Evolutionary conservation across 2,797 vertebrate species (phyloP).

Genomic region (Galago senegalensis): DNA sequence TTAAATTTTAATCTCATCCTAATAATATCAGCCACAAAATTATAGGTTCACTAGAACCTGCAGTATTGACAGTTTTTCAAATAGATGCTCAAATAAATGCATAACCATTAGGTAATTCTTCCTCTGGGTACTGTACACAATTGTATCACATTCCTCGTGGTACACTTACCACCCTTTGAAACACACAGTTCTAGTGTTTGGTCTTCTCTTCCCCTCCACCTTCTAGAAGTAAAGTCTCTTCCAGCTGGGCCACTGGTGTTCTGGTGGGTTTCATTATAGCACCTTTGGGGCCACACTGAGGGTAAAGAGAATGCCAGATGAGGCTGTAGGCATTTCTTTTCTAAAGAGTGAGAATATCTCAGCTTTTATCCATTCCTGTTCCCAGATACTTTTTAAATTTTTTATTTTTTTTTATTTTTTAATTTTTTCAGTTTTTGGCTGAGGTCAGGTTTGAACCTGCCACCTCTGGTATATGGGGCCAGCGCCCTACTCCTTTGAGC

Average conservation of each 20-base stretch:
- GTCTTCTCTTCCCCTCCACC: not conserved
- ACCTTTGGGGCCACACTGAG: not conserved
- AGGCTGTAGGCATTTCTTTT: not conserved
- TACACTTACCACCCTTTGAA: not conserved
- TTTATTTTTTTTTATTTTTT: no score
- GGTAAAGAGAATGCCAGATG: not conserved
- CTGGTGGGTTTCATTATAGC: not conserved
- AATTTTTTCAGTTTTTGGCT: no score
- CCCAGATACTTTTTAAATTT: not conserved
- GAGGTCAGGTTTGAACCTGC: no score
- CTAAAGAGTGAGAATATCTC: slow-evolving; percentile 16
- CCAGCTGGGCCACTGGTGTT: not conserved
- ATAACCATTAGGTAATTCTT: not conserved
- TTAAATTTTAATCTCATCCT: slow-evolving; percentile 19
- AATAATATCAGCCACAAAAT: not conserved
- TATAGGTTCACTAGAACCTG: not conserved
- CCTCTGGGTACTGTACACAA: not conserved
- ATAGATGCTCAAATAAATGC: not conserved
- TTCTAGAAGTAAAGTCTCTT: not conserved
- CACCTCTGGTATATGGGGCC: no score
- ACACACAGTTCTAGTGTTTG: not conserved
- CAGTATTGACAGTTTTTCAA: not conserved
- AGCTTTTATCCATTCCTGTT: not conserved
- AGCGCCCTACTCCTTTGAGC: no score
- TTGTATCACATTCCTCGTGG: no score